Evolutionary conservation across 2,113 vertebrate species (phyloP), one percentile per base, ranked within the genome.

Genomic region (Nothocercus nigrocapillus): DNA sequence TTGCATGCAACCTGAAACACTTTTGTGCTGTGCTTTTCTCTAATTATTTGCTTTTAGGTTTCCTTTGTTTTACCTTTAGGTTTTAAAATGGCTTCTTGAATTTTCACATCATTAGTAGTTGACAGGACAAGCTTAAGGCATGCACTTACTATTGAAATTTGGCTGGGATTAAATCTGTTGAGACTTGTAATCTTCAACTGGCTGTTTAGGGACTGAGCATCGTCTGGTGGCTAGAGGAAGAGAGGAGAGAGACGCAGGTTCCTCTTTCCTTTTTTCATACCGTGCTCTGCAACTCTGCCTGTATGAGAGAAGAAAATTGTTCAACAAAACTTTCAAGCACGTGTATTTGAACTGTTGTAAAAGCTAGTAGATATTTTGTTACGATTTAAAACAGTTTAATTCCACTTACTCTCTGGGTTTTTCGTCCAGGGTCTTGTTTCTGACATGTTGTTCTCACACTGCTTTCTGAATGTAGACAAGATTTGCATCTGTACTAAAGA

Each of bases 1-100:
- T 68, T 84, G 93, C 91, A 89, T 87, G 94, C 38, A 78, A 53
- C 77, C 32, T 75, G 42, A 56, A 95, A 36, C 28, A 78, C 70
- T 38, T 30, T 72, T 69, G 62, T 87, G 62, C 66, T 75, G 38
- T 89, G 86, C 68, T 90, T 76, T 76, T 53, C 53, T 82, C 77
- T 88, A 86, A 84, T 66, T 8, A 40, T 7, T 4, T 11, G 25
- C 49, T 83, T 93, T 40, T 11, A 42, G 62, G 13, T 69, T 51
- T 64, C 21, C 58, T 82, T 66, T 61, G 14, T 44, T 82, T 88
- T 25, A 66, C 27, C 25, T 25, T 4, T 27, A 66, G 62, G 51
- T 54, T 18, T 70, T 32, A 30, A 27, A 56, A 8, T 19, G 25
- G 16, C 51, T 68, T n/a, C 3, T 9, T 49, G 56, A 67, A 7